Evolutionary conservation across 2,113 vertebrate genomes (phyloP).

Genomic region (Antechinus stuartii): DNA sequence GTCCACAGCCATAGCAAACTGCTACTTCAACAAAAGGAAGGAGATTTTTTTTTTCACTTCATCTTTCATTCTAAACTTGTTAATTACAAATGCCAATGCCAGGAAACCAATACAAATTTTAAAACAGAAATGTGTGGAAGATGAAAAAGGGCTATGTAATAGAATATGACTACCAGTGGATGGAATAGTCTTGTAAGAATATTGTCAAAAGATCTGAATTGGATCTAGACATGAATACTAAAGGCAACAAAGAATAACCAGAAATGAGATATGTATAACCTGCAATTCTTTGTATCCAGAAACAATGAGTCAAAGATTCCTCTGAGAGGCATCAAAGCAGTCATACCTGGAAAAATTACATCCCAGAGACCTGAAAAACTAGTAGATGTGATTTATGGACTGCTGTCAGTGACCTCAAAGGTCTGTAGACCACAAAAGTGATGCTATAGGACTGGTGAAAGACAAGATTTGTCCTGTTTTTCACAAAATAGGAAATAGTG

Average conservation of each 20-base stretch:
- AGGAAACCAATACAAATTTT: background rate
- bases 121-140: background rate
- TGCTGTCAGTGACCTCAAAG: background rate
- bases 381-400: background rate
- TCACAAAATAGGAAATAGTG: background rate
- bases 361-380: background rate
- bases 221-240: background rate
- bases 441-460: background rate
- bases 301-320: no score
- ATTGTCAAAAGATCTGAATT: background rate
- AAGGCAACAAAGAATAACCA: background rate
- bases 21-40: background rate
- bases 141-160: background rate
- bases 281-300: no score
- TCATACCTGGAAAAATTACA: background rate
- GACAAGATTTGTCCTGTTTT: background rate
- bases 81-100: background rate
- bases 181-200: background rate
- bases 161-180: background rate
- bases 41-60: background rate
- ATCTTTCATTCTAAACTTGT: background rate
- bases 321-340: no score
- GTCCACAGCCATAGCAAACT: background rate
- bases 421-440: background rate
- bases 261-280: no score